These are phyloP conservation scores for Drosophila orena DNA, from an alignment of 1,140 invertebrate species.

Conservation along the genomic window DNA sequence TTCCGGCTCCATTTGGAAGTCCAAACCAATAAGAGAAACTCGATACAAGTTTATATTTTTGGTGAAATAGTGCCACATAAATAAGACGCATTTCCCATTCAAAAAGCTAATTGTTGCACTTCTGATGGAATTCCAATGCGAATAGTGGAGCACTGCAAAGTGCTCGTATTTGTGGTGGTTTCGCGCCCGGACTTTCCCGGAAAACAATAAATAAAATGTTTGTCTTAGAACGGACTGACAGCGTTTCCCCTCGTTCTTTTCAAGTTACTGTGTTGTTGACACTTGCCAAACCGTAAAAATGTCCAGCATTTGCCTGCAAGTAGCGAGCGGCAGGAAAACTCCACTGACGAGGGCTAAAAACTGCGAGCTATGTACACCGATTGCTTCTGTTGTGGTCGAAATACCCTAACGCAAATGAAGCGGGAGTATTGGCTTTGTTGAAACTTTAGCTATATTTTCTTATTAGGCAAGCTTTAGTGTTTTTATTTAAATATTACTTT, in stretches of 20 bases:
- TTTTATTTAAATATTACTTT: too few relatives aligned
- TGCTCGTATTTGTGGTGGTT: conserved; percentile 36
- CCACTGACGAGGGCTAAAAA: conserved; percentile 58
- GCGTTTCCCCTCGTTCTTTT: conserved; percentile 34
- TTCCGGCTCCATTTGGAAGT: conserved; percentile 62
- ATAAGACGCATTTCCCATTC: not conserved
- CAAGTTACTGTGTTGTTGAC: conserved; percentile 50
- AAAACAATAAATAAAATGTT: conserved; percentile 73
- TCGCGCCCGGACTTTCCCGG: conserved; percentile 44
- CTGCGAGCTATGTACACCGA: conserved; percentile 57
- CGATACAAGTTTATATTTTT: conserved; percentile 10
- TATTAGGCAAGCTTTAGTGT: too few relatives aligned
- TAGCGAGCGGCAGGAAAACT: conserved; percentile 42
- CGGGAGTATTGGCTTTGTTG: not conserved
- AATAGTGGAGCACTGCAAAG: not conserved
- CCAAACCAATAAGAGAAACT: conserved; percentile 52
- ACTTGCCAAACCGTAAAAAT: conserved; percentile 80
- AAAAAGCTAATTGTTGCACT: conserved; percentile 39
- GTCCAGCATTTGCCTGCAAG: conserved; percentile 69
- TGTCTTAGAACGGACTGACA: conserved; percentile 57
- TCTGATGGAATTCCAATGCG: not conserved
- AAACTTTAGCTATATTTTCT: too few relatives aligned
- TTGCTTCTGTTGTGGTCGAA: conserved; percentile 57
- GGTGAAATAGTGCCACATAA: not conserved
- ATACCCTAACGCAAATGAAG: not conserved